Conservation (phyloP, 2,797 vertebrate species). For the Esox masquinongy region DNA sequence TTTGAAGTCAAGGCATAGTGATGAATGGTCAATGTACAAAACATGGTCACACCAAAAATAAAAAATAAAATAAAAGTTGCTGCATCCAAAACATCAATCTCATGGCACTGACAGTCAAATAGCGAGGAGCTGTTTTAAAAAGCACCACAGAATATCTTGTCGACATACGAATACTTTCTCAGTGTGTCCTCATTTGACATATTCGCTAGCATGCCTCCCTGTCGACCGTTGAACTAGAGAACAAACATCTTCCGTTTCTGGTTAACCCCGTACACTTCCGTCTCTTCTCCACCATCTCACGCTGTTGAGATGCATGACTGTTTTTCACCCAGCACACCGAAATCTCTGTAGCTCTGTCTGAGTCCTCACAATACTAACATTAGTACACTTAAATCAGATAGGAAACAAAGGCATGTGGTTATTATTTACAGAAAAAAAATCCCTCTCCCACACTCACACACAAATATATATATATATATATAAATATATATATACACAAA, state of each 20-base stretch:
- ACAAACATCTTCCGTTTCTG: constrained; percentile 34
- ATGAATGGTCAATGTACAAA: not conserved
- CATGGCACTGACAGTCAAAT: not conserved
- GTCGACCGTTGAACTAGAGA: constrained; percentile 46
- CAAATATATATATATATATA: too few relatives aligned
- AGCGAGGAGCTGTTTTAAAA: not conserved
- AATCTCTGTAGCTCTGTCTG: constrained; percentile 36
- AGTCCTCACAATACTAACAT: not conserved
- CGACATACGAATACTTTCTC: constrained; percentile 48
- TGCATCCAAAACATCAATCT: not conserved
- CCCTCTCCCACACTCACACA: not conserved
- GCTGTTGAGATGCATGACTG: not conserved
- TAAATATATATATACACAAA: too few relatives aligned
- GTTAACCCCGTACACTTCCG: constrained; percentile 12
- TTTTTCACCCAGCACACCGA: not conserved
- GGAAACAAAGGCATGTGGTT: not conserved
- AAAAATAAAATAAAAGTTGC: not conserved
- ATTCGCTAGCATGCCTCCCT: constrained; percentile 27
- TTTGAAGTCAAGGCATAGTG: not conserved
- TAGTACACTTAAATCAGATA: not conserved
- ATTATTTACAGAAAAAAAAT: constrained; percentile 9
- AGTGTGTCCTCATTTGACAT: constrained; percentile 34
- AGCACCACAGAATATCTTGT: not conserved
- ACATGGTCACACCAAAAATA: not conserved
- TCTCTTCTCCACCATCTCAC: not conserved